Evolutionary conservation across 2,113 vertebrate genomes (phyloP), one percentile per base, ranked within the genome.

Genomic region (Seriola dumerili): DNA sequence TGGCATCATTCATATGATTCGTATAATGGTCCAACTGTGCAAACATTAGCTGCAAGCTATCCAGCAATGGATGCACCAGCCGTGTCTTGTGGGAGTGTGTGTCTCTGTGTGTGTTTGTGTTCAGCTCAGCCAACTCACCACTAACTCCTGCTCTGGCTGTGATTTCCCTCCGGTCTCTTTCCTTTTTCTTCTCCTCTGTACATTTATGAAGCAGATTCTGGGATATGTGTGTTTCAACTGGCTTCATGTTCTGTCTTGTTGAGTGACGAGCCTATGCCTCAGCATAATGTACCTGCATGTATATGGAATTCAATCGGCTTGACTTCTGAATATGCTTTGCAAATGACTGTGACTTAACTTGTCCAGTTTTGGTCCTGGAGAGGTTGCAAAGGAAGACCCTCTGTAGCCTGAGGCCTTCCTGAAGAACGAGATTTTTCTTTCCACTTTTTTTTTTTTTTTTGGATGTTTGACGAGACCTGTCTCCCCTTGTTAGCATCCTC

Each of bases 401-500:
- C 36, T n/a, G 38, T 69, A 44, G 74, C 84, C 87, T 29, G 36
- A 85, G 65, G 75, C 74, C 4, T 63, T 87, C 38, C 50, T 69
- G 58, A 77, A 65, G 42, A 68, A 64, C 50, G 1, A 67, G 61
- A 66, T 42, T 82, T 87, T 64, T 84, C 76, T 70, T 14, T 78
- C 48, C 50, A 78, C 54, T 72, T 70, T 71, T 46, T 29, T 29
- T 2, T 29, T 29, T 29, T 29, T 36, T 82, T 76, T 55, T 68
- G 48, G 46, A 80, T 50, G 23, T 88, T 86, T 86, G 81, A 91
- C 86, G 86, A 77, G 81, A 67, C 62, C 72, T 88, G 87, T 86
- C 79, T 70, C 48, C 36, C 38, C 61, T 5, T n/a, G 46, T 88
- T 81, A 85, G 57, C 34, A 25, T 91, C 81, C 46, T 59, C 42